A percentile compares a stretch with the other conserved stretches of the same genome.
These are phyloP conservation scores for Dryobotodes eremita DNA, from an alignment of 2,888 invertebrate genomes.

Conservation along the genomic window DNA sequence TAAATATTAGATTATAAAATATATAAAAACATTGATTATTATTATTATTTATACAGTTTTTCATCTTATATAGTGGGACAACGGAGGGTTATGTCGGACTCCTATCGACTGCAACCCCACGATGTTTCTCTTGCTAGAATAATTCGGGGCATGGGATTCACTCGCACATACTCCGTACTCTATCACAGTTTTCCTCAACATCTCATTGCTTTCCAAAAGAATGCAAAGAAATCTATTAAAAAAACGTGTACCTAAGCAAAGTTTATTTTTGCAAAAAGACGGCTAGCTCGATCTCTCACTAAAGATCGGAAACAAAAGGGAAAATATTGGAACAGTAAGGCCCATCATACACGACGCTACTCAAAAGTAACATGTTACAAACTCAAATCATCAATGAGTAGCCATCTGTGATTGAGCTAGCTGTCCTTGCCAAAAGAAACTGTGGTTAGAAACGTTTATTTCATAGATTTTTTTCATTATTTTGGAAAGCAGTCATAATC, in stretches of 20 bases:
- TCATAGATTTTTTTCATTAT: too few relatives aligned
- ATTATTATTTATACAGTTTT: neutral
- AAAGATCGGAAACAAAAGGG: neutral
- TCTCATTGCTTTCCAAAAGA: neutral
- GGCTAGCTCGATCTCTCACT: neutral
- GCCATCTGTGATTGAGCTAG: too few relatives aligned
- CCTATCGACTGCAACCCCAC: too few relatives aligned
- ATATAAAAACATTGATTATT: neutral
- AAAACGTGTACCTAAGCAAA: neutral
- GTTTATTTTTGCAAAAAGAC: neutral
- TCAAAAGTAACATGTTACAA: neutral
- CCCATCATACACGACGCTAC: neutral
- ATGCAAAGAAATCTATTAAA: neutral
- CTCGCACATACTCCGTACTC: neutral
- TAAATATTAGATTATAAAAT: too few relatives aligned
- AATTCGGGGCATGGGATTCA: neutral
- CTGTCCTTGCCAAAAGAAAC: too few relatives aligned
- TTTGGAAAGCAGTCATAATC: too few relatives aligned
- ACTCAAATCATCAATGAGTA: neutral
- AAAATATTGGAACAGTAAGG: neutral
- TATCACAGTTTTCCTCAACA: neutral
- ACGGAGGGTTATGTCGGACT: neutral
- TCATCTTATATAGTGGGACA: neutral
- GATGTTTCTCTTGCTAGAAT: neutral
- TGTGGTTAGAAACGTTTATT: too few relatives aligned